Evolutionary conservation across 2,888 invertebrate species (phyloP), one percentile per base, ranked within the genome.

Genomic region (Slavum lentiscoides): DNA sequence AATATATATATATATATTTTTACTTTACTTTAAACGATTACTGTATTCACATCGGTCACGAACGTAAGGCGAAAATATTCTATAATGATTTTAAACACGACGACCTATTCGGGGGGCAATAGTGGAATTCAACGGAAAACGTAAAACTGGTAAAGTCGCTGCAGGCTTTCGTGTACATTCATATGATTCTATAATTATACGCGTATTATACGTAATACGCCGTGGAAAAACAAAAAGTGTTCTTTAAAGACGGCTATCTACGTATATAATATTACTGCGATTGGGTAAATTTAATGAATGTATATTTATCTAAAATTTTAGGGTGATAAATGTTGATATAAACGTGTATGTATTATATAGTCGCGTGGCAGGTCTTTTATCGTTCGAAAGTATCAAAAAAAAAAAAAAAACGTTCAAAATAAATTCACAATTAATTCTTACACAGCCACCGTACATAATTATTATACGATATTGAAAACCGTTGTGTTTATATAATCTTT

Each of bases 91-190:
- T 74, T 23, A 17, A 53, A 55, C 17, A 62, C n/a, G 3, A 30
- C 30, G n/a, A 53, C 53, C 37, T 17, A 62, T 9, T 37, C 30
- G 30, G 30, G 19, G 5, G n/a, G n/a, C n/a, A n/a, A n/a, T 4
- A 30, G 30, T 30, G 23, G 23, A 53, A 61, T 70, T 58, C 15
- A 55, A n/a, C 53, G 37, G 53, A 53, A 37, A 30, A 30, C 17
- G n/a, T 37, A 55, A 74, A 64, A 74, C 62, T 64, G 11, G 64
- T 74, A 53, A 19, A 21, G 21, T 17, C 9, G 74, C 74, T 53
- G 30, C 53, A 64, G 74, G 62, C 74, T 64, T 64, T 37, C 37
- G 64, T 74, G 64, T 37, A 30, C 49, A 53, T 53, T 37, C 37
- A 67, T 49, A 55, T 43, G 30, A 43, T 68, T 21, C 2, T 19